Percentiles rank a stretch among this genome's conserved stretches.
Conservation (phyloP, 1,140 invertebrate species). For the Aporrectodea caliginosa region DNA sequence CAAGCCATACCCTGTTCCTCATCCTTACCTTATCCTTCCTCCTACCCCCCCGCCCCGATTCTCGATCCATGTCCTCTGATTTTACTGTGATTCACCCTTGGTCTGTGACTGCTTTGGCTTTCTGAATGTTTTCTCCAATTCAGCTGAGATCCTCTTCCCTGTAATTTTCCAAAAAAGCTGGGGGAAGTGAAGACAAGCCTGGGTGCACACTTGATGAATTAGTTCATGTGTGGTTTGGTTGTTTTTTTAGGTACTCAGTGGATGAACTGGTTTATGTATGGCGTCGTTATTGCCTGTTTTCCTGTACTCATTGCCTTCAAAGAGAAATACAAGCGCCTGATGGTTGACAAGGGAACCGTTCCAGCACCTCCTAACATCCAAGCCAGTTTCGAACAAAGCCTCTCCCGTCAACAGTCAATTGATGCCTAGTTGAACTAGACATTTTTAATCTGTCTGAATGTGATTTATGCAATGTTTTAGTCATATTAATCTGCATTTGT, state of each 20-base stretch:
- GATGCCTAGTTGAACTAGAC: too few species aligned
- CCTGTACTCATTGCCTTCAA: conserved; percentile 39
- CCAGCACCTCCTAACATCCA: neutral
- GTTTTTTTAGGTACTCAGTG: conserved; percentile 39
- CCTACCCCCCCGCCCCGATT: too few species aligned
- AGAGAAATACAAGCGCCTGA: conserved; percentile 36
- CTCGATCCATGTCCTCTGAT: neutral
- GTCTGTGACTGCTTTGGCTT: conserved; percentile 8
- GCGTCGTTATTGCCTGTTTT: conserved; percentile 32
- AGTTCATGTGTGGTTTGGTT: too few species aligned
- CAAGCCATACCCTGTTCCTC: too few species aligned
- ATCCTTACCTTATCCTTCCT: too few species aligned
- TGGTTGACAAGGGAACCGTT: conserved; percentile 18
- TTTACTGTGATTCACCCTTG: neutral
- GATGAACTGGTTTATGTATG: conserved; percentile 44
- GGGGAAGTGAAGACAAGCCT: too few species aligned
- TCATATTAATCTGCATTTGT: too few species aligned
- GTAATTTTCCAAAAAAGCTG: conserved; percentile 13
- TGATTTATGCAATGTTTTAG: too few species aligned
- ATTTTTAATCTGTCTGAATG: too few species aligned
- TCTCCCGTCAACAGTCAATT: too few species aligned
- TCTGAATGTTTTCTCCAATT: neutral
- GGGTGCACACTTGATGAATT: too few species aligned
- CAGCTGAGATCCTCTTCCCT: neutral
- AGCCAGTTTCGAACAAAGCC: neutral